Evolutionary conservation across 2,888 invertebrate species (phyloP).

Genomic region (Stenodema calcarata): DNA sequence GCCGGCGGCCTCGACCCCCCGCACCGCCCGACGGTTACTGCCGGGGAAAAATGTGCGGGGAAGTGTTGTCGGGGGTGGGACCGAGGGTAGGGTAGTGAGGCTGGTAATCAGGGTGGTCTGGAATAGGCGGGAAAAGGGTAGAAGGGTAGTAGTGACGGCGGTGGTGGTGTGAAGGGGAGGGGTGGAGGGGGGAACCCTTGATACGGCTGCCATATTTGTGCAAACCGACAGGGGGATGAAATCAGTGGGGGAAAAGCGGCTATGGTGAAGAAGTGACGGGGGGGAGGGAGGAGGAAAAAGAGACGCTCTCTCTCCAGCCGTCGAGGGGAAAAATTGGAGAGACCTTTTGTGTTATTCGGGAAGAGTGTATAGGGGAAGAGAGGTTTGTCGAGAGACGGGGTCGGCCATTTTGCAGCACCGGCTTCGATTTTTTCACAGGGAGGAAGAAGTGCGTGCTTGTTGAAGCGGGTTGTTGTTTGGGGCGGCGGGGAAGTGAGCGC

Average conservation of each 20-base stretch:
- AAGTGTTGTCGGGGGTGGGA: conserved; percentile 54
- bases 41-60: conserved; percentile 55
- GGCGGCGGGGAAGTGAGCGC: conserved; percentile 30
- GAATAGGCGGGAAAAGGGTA: conserved; percentile 46
- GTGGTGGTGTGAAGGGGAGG: too few species aligned
- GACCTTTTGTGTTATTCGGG: conserved; percentile 59
- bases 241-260: conserved; percentile 62
- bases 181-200: conserved; percentile 58
- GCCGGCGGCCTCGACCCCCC: conserved; percentile 48
- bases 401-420: conserved; percentile 60
- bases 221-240: conserved; percentile 65
- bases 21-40: not conserved
- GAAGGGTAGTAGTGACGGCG: not conserved
- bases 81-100: conserved; percentile 59
- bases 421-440: conserved; percentile 55
- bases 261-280: conserved; percentile 60
- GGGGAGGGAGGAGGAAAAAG: conserved; percentile 61
- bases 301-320: conserved; percentile 59
- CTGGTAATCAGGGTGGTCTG: conserved; percentile 57
- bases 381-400: conserved; percentile 57
- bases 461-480: conserved; percentile 49
- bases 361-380: conserved; percentile 35
- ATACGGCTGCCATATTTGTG: conserved; percentile 60
- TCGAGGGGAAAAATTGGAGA: conserved; percentile 58
- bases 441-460: conserved; percentile 53